Percentiles rank a stretch among this genome's conserved stretches.
phyloP scores from a whole-genome alignment of 2,113 vertebrate genomes.

The Todiramphus saurophagus region DNA sequence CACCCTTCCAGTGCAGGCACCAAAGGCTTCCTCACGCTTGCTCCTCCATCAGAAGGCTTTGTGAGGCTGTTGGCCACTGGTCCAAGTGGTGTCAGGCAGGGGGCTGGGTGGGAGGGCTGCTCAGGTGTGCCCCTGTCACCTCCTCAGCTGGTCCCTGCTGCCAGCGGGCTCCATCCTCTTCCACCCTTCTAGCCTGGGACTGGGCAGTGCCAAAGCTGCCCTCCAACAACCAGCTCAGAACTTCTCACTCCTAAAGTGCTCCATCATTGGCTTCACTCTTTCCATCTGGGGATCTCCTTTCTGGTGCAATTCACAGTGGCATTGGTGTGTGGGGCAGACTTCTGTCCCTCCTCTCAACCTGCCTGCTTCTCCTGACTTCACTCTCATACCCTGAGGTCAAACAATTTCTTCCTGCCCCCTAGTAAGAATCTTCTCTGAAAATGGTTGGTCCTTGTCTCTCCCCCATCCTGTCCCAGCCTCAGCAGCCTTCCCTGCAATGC shows the following conservation, averaged over 20 bases:
- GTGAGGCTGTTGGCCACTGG: neutral
- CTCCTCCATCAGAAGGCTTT: neutral
- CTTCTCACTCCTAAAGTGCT: neutral
- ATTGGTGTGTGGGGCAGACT: neutral
- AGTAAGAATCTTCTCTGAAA: neutral
- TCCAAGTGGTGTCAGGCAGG: neutral
- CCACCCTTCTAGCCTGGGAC: neutral
- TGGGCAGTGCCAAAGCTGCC: neutral
- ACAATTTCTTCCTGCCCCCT: neutral
- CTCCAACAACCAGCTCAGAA: neutral
- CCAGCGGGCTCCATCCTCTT: neutral
- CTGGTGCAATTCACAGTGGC: neutral
- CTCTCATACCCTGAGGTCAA: neutral
- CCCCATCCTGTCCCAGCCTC: neutral
- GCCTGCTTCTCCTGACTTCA: neutral
- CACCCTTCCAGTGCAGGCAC: neutral
- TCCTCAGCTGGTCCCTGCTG: neutral
- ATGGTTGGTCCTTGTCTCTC: neutral
- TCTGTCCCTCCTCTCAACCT: neutral
- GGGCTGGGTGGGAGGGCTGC: neutral
- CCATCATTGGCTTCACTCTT: fast-evolving
- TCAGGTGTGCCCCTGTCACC: neutral
- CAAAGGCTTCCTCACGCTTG: neutral
- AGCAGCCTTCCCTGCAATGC: neutral
- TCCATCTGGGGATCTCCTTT: neutral